These are phyloP conservation scores for Heliconius sara DNA, from an alignment of 2,888 invertebrate species.

Conservation along the genomic window DNA sequence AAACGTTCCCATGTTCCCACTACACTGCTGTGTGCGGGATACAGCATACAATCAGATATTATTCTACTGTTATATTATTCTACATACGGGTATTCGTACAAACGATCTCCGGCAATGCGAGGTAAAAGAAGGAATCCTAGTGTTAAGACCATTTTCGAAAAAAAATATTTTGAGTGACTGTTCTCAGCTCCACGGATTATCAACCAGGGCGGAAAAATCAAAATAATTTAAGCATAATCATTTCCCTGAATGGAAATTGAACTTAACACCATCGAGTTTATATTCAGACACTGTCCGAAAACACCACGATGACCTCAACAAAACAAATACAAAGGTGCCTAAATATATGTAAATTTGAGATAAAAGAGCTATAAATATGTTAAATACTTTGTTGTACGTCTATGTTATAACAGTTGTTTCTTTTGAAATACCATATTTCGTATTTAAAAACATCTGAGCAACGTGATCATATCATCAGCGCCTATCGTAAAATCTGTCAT, in stretches of 20 bases:
- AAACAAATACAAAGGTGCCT: not conserved
- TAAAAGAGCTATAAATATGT: not conserved
- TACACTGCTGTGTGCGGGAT: no score
- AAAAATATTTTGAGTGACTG: no score
- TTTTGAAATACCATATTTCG: not conserved
- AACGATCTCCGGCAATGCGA: no score
- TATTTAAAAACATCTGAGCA: not conserved
- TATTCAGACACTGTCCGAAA: no score
- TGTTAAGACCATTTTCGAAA: no score
- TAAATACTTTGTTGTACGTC: not conserved
- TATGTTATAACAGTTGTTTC: not conserved
- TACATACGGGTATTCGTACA: no score
- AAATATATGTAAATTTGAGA: not conserved
- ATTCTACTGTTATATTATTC: no score
- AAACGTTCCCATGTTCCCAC: no score
- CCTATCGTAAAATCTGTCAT: slow-evolving; percentile 62
- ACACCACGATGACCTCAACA: not conserved
- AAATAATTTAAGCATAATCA: not conserved
- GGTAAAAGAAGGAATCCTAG: no score
- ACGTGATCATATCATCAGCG: slow-evolving; percentile 55
- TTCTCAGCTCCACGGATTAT: no score
- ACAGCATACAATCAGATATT: no score
- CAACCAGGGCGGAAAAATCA: not conserved
- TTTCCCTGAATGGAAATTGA: not conserved
- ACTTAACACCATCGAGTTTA: not conserved